These are phyloP conservation scores for Diplosoma virens DNA, from an alignment of 23 tunicate genomes.

Conservation along the genomic window DNA sequence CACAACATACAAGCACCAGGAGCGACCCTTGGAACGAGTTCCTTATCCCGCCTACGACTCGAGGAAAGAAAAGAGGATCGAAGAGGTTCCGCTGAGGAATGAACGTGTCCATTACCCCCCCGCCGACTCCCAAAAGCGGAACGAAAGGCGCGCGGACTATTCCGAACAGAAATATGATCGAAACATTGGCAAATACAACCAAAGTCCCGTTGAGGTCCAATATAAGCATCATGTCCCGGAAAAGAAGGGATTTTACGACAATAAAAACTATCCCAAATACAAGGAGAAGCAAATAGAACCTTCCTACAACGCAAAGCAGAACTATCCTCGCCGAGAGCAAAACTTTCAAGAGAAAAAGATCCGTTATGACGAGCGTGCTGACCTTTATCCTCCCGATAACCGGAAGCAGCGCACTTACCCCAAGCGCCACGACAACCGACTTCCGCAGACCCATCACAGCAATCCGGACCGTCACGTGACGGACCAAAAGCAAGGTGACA, in stretches of 20 bases:
- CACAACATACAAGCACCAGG: not conserved
- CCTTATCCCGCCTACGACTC: slow-evolving; percentile 3
- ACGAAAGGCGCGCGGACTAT: not conserved
- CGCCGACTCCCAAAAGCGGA: not conserved
- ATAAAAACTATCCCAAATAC: not conserved
- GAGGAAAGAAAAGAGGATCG: not conserved
- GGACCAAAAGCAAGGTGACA: not conserved
- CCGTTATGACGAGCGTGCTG: slow-evolving; percentile 21
- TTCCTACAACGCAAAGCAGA: slow-evolving; percentile 4
- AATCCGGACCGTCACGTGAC: not conserved
- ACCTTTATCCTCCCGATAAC: not conserved
- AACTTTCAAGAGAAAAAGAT: not conserved
- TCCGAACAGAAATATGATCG: not conserved
- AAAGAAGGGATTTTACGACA: not conserved
- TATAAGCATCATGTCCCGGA: not conserved
- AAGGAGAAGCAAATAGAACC: not conserved
- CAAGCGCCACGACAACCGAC: not conserved
- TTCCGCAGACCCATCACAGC: not conserved
- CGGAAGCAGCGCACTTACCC: slow-evolving; percentile 13
- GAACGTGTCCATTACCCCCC: not conserved
- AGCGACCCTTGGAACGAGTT: not conserved
- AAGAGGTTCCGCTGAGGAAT: not conserved
- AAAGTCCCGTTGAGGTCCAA: not conserved
- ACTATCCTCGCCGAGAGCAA: not conserved
- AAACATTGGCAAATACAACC: not conserved